These are phyloP conservation scores for Leptarthrus brevirostris DNA, from an alignment of 2,888 invertebrate species.

Conservation along the genomic window DNA sequence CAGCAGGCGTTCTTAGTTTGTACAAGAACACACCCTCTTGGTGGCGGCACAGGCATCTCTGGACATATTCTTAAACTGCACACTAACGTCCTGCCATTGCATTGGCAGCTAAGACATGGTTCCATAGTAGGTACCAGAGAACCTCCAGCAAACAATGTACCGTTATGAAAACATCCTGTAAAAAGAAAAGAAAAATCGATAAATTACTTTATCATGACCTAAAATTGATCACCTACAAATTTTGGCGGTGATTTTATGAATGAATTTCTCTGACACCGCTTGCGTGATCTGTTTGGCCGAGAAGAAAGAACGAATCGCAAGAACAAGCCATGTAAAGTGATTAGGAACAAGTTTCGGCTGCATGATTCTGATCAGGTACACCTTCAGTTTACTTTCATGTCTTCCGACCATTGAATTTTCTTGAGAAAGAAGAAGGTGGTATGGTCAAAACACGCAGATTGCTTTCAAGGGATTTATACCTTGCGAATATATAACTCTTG, in stretches of 20 bases:
- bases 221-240: slow-evolving; percentile 26
- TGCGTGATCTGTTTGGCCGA: slow-evolving; percentile 1
- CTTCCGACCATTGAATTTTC: slow-evolving; percentile 1
- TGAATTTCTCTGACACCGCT: not conserved
- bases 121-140: slow-evolving; percentile 76
- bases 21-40: slow-evolving; percentile 77
- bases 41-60: slow-evolving; percentile 78
- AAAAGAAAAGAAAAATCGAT: no score
- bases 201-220: no score
- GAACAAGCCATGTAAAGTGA: not conserved
- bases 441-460: not conserved
- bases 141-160: slow-evolving; percentile 75
- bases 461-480: slow-evolving; percentile 13
- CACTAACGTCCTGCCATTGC: slow-evolving; percentile 77
- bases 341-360: slow-evolving; percentile 27
- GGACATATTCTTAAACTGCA: slow-evolving; percentile 84
- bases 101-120: slow-evolving; percentile 83
- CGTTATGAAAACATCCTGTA: slow-evolving; percentile 79
- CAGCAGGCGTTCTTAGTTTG: slow-evolving; percentile 80
- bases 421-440: not conserved
- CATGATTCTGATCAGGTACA: slow-evolving; percentile 7
- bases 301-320: not conserved
- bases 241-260: slow-evolving; percentile 37
- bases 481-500: not conserved
- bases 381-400: slow-evolving; percentile 10